phyloP scores from a whole-genome alignment of 1,140 invertebrate species.

The Frieseomelitta varia region DNA sequence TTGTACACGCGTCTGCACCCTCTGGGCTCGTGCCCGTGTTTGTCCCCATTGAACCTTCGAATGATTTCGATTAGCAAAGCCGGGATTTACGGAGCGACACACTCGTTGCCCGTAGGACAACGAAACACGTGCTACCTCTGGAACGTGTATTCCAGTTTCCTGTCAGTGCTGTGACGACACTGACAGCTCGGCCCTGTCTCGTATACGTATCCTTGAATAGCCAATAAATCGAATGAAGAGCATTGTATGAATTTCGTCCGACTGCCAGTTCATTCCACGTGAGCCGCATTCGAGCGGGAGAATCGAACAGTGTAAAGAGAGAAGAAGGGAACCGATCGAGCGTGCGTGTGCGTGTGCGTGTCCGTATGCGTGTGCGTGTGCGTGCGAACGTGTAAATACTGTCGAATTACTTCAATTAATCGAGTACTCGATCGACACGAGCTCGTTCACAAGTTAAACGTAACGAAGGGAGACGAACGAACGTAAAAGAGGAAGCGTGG shows the following conservation, averaged over 20 bases:
- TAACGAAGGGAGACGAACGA: neutral
- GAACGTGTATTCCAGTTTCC: neutral
- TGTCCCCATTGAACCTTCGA: neutral
- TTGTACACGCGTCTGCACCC: neutral
- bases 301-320: neutral
- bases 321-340: neutral
- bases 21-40: too few relatives aligned
- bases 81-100: constrained; percentile 8
- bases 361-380: constrained; percentile 45
- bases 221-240: constrained; percentile 52
- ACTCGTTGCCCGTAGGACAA: neutral
- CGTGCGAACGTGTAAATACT: constrained; percentile 62
- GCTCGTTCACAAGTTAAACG: constrained; percentile 13
- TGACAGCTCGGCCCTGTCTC: neutral
- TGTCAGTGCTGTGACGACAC: neutral
- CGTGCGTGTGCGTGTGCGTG: constrained; percentile 23
- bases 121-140: constrained; percentile 18
- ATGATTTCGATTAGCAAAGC: constrained; percentile 23
- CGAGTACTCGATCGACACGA: constrained; percentile 18
- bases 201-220: constrained; percentile 10
- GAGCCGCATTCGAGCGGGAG: constrained; percentile 32
- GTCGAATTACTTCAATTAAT: constrained; percentile 54
- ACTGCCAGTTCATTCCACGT: constrained; percentile 48
- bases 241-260: constrained; percentile 48
- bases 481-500: constrained; percentile 16